phyloP scores from a whole-genome alignment of 2,888 invertebrate genomes.

The Cantharis rustica region DNA sequence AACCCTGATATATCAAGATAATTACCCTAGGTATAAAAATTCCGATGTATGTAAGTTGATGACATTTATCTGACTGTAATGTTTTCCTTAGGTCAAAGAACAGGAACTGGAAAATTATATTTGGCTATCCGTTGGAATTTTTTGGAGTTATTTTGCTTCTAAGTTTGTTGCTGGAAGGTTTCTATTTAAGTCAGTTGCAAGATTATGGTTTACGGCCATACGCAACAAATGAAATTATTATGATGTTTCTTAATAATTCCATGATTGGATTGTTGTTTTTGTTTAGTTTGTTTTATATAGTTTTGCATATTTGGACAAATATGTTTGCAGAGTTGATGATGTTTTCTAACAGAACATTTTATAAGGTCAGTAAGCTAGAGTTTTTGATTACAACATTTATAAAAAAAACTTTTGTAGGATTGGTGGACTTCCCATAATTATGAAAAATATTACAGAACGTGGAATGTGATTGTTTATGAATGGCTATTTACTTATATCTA shows the following conservation, averaged over 20 bases:
- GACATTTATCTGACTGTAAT: not conserved
- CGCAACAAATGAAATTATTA: constrained; percentile 59
- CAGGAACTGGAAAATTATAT: constrained; percentile 76
- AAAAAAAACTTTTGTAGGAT: constrained; percentile 62
- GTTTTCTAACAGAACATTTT: constrained; percentile 86
- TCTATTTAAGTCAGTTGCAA: constrained; percentile 61
- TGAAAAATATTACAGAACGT: constrained; percentile 82
- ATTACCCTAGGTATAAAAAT: constrained; percentile 87
- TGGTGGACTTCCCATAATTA: constrained; percentile 95
- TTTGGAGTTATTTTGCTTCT: constrained; percentile 77
- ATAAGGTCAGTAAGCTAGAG: constrained; percentile 60
- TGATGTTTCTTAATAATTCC: constrained; percentile 72
- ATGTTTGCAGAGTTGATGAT: constrained; percentile 85
- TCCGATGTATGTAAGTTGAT: not conserved
- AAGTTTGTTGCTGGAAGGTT: constrained; percentile 79
- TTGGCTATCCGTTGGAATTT: constrained; percentile 74
- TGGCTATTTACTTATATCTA: constrained; percentile 93
- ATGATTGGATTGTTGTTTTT: constrained; percentile 71
- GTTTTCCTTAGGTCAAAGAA: constrained; percentile 64
- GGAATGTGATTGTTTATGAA: constrained; percentile 94
- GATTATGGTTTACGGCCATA: constrained; percentile 60
- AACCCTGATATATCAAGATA: constrained; percentile 83
- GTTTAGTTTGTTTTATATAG: constrained; percentile 70
- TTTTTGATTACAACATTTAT: not conserved
- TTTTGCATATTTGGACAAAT: constrained; percentile 91